Evolutionary conservation across 1,140 invertebrate genomes (phyloP).

Genomic region (Leptestheria dahalacensis): DNA sequence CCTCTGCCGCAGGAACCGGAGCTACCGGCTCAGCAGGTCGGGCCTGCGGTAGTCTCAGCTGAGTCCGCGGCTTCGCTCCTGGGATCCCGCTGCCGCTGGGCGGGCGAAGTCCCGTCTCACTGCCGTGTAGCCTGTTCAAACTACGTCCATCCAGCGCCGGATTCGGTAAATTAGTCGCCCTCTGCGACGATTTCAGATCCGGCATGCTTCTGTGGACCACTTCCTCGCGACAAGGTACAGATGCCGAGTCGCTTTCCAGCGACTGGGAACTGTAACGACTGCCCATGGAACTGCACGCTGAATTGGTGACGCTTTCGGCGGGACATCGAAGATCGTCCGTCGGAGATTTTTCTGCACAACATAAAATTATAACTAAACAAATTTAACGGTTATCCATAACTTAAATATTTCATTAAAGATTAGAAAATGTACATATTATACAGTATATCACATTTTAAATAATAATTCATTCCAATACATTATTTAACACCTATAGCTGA

Average conservation of each 20-base stretch:
- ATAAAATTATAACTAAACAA: background rate
- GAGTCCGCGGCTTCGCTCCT: background rate
- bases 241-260: constrained; percentile 3
- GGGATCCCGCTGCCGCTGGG: background rate
- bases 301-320: background rate
- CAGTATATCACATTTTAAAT: background rate
- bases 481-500: background rate
- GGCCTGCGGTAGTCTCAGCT: background rate
- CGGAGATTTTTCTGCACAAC: background rate
- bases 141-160: background rate
- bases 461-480: background rate
- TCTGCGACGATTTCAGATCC: background rate
- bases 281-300: background rate
- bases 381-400: background rate
- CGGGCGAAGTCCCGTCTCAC: constrained; percentile 1
- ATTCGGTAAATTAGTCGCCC: background rate
- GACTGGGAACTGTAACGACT: constrained; percentile 7
- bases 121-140: constrained; percentile 7
- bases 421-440: background rate
- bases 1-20: background rate
- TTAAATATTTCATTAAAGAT: background rate
- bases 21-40: no score
- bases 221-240: background rate
- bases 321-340: background rate
- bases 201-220: constrained; percentile 6